Base-by-base conservation (phyloP, 2,113 vertebrate genomes). In the Pholis gunnellus region DNA sequence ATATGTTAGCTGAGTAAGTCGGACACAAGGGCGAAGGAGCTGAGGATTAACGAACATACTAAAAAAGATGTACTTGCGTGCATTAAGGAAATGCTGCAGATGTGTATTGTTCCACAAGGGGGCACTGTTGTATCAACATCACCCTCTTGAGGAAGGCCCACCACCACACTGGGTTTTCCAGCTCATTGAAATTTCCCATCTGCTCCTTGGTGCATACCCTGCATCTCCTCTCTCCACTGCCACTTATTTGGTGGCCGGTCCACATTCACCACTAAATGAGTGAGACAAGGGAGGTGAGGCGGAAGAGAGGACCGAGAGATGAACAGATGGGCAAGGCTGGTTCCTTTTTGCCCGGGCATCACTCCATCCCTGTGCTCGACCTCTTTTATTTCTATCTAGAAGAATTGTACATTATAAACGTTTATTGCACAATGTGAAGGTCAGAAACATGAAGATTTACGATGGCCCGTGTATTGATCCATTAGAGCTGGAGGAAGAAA, bases 271-370 rank as follows among this genome's bases (percentile, higher is more conserved):
- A 13, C 81, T 88, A 86, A 92, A 85, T 20, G 18, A 82, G 80
- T 64, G 75, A 89, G 90, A 94, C 87, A 84, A 75, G 90, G 75
- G 85, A 91, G 88, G 80, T 92, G 92, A 93, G 80, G 84, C 76
- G 87, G 90, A 91, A 91, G 79, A 78, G 69, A 57, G 77, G 68
- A 31, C 64, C n/a, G 38, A 59, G 57, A 70, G 56, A 87, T 27
- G 66, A 88, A 68, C 81, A 90, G 88, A 91, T 85, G 89, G 84
- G 54, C 83, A 76, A 22, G 72, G 56, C 80, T 79, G 75, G 57
- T 83, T 78, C 59, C 67, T 84, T 60, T 52, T 83, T 61, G 71
- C 81, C 67, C 9, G 46, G 29, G 78, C 46, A n/a, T 80, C 72
- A 4, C 65, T 83, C 44, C 40, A 67, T 71, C 64, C n/a, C 36